These are phyloP conservation scores for Parnassius mnemosyne DNA, from an alignment of 2,888 invertebrate species.

Conservation along the genomic window DNA sequence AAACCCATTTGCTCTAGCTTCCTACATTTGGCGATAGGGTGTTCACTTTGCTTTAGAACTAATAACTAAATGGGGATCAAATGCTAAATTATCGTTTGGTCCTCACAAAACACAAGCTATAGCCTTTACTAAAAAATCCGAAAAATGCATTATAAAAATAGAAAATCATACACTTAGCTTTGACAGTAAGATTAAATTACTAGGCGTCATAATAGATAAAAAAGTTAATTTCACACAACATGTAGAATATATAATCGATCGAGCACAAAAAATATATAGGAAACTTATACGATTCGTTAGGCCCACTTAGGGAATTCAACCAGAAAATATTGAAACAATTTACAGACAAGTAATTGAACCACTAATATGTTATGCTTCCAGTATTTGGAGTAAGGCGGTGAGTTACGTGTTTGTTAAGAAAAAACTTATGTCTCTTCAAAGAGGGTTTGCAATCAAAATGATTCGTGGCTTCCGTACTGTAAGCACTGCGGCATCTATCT, in stretches of 20 bases:
- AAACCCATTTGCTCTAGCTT: too few relatives aligned
- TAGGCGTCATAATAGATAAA: not conserved
- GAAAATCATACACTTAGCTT: constrained; percentile 21
- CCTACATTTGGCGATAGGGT: too few relatives aligned
- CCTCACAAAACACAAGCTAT: constrained; percentile 18
- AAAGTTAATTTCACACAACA: constrained; percentile 18
- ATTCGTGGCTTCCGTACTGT: too few relatives aligned
- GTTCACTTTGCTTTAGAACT: too few relatives aligned
- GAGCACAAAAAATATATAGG: constrained; percentile 19
- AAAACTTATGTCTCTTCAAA: too few relatives aligned
- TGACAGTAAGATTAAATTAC: constrained; percentile 5
- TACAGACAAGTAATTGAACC: too few relatives aligned
- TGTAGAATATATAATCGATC: constrained; percentile 3
- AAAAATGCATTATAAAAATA: constrained; percentile 27
- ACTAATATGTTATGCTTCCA: constrained; percentile 24
- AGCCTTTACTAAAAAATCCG: constrained; percentile 11
- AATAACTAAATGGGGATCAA: too few relatives aligned
- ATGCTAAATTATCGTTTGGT: constrained; percentile 26
- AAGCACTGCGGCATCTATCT: too few relatives aligned
- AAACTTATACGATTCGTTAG: constrained; percentile 1
- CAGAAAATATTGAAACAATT: too few relatives aligned
- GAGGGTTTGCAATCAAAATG: too few relatives aligned
- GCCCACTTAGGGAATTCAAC: constrained; percentile 13
- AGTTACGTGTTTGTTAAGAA: not conserved
- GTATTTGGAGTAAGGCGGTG: constrained; percentile 15